phyloP scores from a whole-genome alignment of 2,797 vertebrate species.

The Bovichtus diacanthus region DNA sequence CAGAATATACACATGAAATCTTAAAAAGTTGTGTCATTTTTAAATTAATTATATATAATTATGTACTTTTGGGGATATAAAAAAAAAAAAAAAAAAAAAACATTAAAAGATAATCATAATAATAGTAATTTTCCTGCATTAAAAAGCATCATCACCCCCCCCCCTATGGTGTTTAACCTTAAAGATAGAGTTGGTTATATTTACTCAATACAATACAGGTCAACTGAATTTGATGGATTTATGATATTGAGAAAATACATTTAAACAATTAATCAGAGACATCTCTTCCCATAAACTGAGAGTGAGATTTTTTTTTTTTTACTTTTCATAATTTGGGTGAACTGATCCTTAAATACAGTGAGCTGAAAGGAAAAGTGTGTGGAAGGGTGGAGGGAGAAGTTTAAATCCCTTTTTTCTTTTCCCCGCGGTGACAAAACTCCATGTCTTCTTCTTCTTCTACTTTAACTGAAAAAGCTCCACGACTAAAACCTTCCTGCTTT shows the following conservation, averaged over 20 bases:
- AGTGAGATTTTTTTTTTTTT: neutral
- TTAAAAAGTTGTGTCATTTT: neutral
- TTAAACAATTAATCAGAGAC: neutral
- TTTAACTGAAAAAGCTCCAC: neutral
- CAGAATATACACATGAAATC: neutral
- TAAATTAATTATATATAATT: neutral
- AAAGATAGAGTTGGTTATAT: neutral
- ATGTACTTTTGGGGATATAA: neutral
- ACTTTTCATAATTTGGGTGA: constrained; percentile 30
- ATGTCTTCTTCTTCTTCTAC: neutral
- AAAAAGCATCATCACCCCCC: neutral
- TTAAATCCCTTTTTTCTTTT: neutral
- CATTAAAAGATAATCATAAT: neutral
- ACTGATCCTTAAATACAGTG: neutral
- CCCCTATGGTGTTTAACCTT: neutral
- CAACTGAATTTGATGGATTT: neutral
- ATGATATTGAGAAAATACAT: neutral
- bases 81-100: neutral
- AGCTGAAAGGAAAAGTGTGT: neutral
- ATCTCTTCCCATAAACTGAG: neutral
- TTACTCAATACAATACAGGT: neutral
- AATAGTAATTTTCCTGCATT: too few relatives aligned
- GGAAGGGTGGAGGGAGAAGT: too few relatives aligned
- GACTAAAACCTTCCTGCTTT: neutral
- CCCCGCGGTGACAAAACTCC: neutral